phyloP scores from a whole-genome alignment of 1,140 invertebrate genomes.

The Psilanteris sp. region DNA sequence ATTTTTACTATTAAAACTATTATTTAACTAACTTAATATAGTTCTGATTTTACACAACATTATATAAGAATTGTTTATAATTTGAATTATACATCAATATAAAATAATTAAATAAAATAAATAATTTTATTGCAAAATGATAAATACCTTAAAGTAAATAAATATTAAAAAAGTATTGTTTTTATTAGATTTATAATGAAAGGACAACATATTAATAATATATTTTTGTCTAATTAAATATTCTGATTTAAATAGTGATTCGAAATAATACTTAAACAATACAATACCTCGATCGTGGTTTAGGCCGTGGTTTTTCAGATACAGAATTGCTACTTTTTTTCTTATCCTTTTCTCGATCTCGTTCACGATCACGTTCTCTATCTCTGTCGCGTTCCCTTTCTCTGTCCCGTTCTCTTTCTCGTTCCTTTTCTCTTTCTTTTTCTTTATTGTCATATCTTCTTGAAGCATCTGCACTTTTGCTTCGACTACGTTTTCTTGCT shows the following conservation, averaged over 20 bases:
- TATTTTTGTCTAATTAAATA: constrained; percentile 13
- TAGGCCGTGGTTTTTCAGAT: constrained; percentile 82
- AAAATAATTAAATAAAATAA: too few species aligned
- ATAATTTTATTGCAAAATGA: too few species aligned
- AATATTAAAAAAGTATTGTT: too few species aligned
- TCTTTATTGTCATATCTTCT: constrained; percentile 80
- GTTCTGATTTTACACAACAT: too few species aligned
- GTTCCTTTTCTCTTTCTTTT: constrained; percentile 80
- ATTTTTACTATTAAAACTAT: too few species aligned
- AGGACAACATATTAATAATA: constrained; percentile 1
- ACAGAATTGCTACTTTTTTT: constrained; percentile 75
- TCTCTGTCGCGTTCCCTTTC: constrained; percentile 78
- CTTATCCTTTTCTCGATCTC: constrained; percentile 77
- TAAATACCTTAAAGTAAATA: too few species aligned
- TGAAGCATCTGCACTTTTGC: constrained; percentile 78
- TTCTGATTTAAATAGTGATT: constrained; percentile 11
- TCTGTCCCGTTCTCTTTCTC: constrained; percentile 74
- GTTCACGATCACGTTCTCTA: constrained; percentile 61
- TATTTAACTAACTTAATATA: too few species aligned
- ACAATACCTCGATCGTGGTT: constrained; percentile 79
- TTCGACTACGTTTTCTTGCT: constrained; percentile 76
- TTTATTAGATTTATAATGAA: too few species aligned
- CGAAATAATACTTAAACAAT: too few species aligned
- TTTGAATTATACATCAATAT: too few species aligned
- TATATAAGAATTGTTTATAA: too few species aligned